Conservation (phyloP, 2,888 invertebrate species). For the Oscheius onirici region DNA sequence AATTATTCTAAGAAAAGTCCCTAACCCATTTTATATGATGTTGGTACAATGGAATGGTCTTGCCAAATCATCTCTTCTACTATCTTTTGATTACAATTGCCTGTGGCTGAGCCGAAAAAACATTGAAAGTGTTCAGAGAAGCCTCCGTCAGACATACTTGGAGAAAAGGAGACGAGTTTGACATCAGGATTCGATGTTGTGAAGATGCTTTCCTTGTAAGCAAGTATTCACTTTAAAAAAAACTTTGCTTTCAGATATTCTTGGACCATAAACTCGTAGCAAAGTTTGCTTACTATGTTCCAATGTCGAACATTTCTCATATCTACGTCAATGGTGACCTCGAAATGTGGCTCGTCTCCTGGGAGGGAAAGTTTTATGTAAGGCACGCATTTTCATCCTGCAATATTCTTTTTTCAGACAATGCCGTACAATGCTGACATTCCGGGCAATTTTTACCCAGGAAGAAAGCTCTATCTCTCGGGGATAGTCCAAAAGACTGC, state of each 20-base stretch:
- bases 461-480: slow-evolving; percentile 60
- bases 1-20: too few species aligned
- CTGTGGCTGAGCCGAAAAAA: neutral
- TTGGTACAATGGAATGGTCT: too few species aligned
- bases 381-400: slow-evolving; percentile 14
- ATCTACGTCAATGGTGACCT: slow-evolving; percentile 68
- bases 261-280: slow-evolving; percentile 69
- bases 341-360: slow-evolving; percentile 51
- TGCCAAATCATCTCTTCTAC: too few species aligned
- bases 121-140: slow-evolving; percentile 47
- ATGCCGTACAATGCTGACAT: slow-evolving; percentile 70
- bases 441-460: slow-evolving; percentile 68
- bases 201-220: slow-evolving; percentile 66
- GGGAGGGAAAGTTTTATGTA: slow-evolving; percentile 70
- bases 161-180: slow-evolving; percentile 66
- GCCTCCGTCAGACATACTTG: slow-evolving; percentile 49
- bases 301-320: slow-evolving; percentile 59
- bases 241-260: slow-evolving; percentile 48
- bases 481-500: slow-evolving; percentile 54
- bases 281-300: slow-evolving; percentile 68
- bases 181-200: slow-evolving; percentile 68
- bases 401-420: slow-evolving; percentile 44
- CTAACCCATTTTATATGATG: too few species aligned
- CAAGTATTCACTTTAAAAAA: neutral
- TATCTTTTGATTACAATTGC: neutral